Conservation (phyloP, 2,113 vertebrate species). For the Tachysurus fulvidraco region DNA sequence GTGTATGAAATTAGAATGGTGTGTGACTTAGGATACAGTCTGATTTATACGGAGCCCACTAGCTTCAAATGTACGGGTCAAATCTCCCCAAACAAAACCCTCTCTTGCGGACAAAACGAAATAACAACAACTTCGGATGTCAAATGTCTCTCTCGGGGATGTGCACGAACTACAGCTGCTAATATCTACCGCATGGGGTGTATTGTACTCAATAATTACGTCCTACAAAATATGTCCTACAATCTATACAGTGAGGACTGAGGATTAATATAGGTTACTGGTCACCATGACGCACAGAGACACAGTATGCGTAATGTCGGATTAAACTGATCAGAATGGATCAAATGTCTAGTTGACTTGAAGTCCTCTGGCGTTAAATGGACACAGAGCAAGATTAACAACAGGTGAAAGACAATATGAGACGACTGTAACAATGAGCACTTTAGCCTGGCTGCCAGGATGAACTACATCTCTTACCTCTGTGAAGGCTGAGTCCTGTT, state of each 20-base stretch:
- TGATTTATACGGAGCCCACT: background rate
- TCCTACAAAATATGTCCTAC: too few relatives aligned
- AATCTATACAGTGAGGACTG: background rate
- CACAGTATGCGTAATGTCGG: background rate
- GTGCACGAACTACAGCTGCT: background rate
- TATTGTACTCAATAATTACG: background rate
- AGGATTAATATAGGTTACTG: background rate
- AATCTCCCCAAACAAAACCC: background rate
- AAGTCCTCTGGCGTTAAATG: background rate
- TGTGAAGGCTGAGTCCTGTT: constrained; percentile 27
- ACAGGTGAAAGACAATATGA: constrained; percentile 7
- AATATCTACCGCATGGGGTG: background rate
- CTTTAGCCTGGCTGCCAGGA: background rate
- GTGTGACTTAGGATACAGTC: background rate
- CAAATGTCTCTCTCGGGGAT: background rate
- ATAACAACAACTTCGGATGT: background rate
- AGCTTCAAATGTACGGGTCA: background rate
- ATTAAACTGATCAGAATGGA: background rate
- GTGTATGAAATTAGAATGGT: background rate
- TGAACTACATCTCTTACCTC: constrained; percentile 40
- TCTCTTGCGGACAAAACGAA: background rate
- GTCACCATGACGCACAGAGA: background rate
- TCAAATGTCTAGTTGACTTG: background rate
- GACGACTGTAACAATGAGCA: background rate
- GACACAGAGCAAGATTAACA: background rate